These are phyloP conservation scores for Polyergus mexicanus DNA, from an alignment of 1,140 invertebrate genomes.

Conservation along the genomic window DNA sequence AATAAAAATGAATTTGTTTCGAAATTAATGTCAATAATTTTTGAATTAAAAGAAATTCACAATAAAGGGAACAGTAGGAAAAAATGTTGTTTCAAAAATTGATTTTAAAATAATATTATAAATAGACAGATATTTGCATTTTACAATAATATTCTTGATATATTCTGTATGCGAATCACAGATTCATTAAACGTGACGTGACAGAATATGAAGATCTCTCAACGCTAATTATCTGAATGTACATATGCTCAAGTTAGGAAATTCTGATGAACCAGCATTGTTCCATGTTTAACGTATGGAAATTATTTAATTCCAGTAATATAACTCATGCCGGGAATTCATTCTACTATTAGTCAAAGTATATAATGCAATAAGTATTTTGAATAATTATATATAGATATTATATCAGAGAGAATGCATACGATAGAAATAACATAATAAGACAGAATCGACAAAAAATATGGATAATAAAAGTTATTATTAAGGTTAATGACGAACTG, in stretches of 20 bases:
- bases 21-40: background rate
- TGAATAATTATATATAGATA: background rate
- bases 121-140: background rate
- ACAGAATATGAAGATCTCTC: background rate
- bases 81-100: background rate
- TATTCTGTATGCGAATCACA: background rate
- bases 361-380: background rate
- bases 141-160: background rate
- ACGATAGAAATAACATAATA: background rate
- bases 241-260: constrained; percentile 26
- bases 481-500: background rate
- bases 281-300: constrained; percentile 26
- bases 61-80: background rate
- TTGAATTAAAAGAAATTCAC: background rate
- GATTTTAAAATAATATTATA: background rate
- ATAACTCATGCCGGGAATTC: background rate
- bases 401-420: background rate
- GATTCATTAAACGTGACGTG: too few relatives aligned
- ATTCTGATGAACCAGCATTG: constrained; percentile 27
- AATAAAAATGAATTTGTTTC: background rate
- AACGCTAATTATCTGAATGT: constrained; percentile 1
- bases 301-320: constrained; percentile 39
- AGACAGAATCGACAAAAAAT: background rate
- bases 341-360: constrained; percentile 12
- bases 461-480: constrained; percentile 9